Percentiles rank a stretch among this genome's conserved stretches.
Evolutionary conservation across 2,797 vertebrate genomes (phyloP).

Genomic region (Gymnocypris eckloni): DNA sequence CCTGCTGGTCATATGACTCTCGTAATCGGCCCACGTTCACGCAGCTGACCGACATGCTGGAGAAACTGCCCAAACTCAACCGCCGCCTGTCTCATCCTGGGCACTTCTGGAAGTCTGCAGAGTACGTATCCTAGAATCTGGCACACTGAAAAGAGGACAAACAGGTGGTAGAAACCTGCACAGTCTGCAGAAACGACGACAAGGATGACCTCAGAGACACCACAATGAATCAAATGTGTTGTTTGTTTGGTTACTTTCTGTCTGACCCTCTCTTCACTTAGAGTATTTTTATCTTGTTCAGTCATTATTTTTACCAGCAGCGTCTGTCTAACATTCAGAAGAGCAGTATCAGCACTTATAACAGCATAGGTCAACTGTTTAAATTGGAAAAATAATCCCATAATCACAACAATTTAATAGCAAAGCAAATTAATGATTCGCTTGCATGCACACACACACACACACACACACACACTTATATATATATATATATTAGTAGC

Average conservation of each 20-base stretch:
- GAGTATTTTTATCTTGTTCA: neutral
- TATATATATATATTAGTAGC: neutral
- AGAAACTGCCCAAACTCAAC: slow-evolving; percentile 97
- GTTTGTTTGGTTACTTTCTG: neutral
- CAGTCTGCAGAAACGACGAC: slow-evolving; percentile 63
- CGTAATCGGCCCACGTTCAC: slow-evolving; percentile 92
- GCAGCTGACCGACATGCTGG: slow-evolving; percentile 94
- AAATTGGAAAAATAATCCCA: neutral
- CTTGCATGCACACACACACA: no score
- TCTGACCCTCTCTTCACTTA: neutral
- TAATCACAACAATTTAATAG: neutral
- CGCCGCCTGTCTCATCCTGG: slow-evolving; percentile 96
- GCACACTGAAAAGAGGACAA: slow-evolving; percentile 4
- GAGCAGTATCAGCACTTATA: neutral
- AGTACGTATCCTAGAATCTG: slow-evolving; percentile 86
- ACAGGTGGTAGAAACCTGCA: slow-evolving; percentile 3
- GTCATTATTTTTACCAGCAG: slow-evolving; percentile 48
- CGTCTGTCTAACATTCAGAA: neutral
- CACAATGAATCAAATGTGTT: neutral
- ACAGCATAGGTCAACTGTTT: neutral
- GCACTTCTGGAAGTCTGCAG: slow-evolving; percentile 99
- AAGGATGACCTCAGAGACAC: slow-evolving; percentile 55
- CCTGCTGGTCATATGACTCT: slow-evolving; percentile 92
- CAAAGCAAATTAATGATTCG: neutral
- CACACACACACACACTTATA: accelerated